Base-by-base conservation (phyloP, 2,113 vertebrate genomes). In the Lamprotornis superbus region DNA sequence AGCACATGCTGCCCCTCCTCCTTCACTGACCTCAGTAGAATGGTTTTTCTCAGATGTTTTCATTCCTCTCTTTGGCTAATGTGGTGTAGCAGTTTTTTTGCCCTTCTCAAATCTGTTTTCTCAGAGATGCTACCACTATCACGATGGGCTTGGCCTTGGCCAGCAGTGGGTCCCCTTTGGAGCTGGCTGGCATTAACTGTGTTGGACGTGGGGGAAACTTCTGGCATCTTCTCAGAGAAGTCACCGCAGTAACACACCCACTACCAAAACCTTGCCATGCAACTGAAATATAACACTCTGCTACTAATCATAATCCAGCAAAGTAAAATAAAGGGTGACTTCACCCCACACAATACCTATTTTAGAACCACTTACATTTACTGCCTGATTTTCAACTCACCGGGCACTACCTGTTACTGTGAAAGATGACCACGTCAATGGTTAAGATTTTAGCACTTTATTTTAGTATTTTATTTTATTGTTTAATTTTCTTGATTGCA, bases 191-290 rank as follows among this genome's bases (percentile, higher is more conserved):
- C 12, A 17, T 21, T 64, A 35, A 14, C 17, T 31, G 7, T 20
- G 3, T 28, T 9, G 28, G 9, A 57, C 24, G 46, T 23, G 12
- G 19, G 18, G 28, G 8, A 69, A 60, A 27, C 39, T 61, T 69
- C 39, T 7, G 11, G 7, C 23, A 44, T 14, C 23, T n/a, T 39
- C 49, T 76, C 42, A 64, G 8, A 82, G 63, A 52, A 52, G 12
- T 23, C 42, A 39, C 19, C 0, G 1, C 12, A 28, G 17, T 42
- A 60, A 10, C 3, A 3, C 1, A 7, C 2, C 10, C 0, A 0
- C 18, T 40, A 24, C 14, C 25, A 42, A 65, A 71, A 22, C 5
- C 9, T 53, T 78, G 22, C 25, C 46, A 37, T 7, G 7, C 7
- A 42, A 42, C 20, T 6, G 10, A 24, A 65, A 19, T 37, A 40